These are phyloP conservation scores for Hydra vulgaris DNA, from an alignment of 30 jellyfish, hydroid and myxozoan species.

Conservation along the genomic window DNA sequence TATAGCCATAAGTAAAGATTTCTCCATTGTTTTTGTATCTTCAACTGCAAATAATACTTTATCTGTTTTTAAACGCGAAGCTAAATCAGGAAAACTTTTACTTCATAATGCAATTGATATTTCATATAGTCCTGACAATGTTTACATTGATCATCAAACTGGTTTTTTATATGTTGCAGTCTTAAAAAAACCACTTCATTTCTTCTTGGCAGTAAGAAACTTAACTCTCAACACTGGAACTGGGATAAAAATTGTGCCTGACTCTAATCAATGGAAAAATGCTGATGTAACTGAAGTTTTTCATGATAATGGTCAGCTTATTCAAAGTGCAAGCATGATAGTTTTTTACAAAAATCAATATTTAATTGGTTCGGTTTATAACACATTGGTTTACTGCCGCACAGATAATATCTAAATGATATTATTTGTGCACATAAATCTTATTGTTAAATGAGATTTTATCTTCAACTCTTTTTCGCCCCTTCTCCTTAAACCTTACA, in stretches of 20 bases:
- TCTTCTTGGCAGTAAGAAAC: constrained; percentile 28
- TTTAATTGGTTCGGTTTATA: constrained; percentile 68
- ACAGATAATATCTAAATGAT: too few species aligned
- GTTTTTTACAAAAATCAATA: constrained; percentile 36
- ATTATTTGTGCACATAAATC: too few species aligned
- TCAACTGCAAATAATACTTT: neutral
- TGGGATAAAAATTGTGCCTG: constrained; percentile 27
- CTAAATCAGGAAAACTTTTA: constrained; percentile 7
- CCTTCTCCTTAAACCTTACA: too few species aligned
- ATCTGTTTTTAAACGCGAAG: constrained; percentile 28
- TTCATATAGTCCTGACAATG: constrained; percentile 45
- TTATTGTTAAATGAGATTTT: too few species aligned
- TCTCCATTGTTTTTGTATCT: constrained; percentile 39
- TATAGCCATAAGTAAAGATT: constrained; percentile 45
- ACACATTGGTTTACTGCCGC: constrained; percentile 69
- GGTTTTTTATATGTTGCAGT: constrained; percentile 61
- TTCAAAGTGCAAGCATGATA: constrained; percentile 50
- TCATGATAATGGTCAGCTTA: constrained; percentile 64
- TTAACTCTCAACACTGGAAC: constrained; percentile 50
- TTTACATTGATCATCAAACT: constrained; percentile 41
- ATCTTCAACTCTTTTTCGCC: too few species aligned
- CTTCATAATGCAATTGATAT: constrained; percentile 13
- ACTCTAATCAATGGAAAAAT: constrained; percentile 20
- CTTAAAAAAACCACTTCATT: constrained; percentile 15
- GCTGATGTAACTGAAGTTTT: constrained; percentile 42